A percentile compares a stretch with the other conserved stretches of the same genome.
Conservation (phyloP, 1,140 invertebrate species). For the Bombus picipes region DNA sequence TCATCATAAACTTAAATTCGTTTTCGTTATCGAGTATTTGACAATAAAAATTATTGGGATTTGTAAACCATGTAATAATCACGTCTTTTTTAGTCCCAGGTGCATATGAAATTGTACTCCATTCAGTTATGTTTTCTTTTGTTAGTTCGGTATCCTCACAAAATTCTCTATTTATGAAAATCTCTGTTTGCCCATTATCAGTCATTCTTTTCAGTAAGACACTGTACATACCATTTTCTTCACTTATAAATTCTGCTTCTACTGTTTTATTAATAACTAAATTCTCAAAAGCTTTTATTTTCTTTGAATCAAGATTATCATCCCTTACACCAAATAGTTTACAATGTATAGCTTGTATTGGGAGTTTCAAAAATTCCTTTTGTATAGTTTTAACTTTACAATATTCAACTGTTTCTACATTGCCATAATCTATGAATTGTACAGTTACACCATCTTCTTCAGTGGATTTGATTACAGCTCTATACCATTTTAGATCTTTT, state of each 20-base stretch:
- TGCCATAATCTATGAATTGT: conserved; percentile 85
- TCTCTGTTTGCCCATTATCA: conserved; percentile 27
- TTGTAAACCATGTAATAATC: conserved; percentile 85
- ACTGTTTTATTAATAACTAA: conserved; percentile 60
- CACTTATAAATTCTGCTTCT: conserved; percentile 74
- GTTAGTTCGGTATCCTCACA: conserved; percentile 54
- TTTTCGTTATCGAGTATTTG: conserved; percentile 80
- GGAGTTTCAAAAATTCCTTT: conserved; percentile 68
- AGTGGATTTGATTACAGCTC: conserved; percentile 81
- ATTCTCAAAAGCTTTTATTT: conserved; percentile 28
- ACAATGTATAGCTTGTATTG: conserved; percentile 77
- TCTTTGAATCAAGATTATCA: neutral
- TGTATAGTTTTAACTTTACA: conserved; percentile 76
- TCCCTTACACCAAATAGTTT: conserved; percentile 71
- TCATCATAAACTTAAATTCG: conserved; percentile 87
- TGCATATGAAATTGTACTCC: conserved; percentile 70
- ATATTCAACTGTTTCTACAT: conserved; percentile 71
- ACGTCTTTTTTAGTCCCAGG: conserved; percentile 77
- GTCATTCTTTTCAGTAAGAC: conserved; percentile 70
- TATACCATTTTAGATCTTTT: conserved; percentile 83
- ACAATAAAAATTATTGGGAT: conserved; percentile 87
- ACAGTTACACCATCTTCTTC: conserved; percentile 74
- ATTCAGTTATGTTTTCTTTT: conserved; percentile 70
- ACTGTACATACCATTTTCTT: conserved; percentile 71
- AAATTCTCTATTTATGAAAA: conserved; percentile 77